Percentiles rank a stretch among this genome's conserved stretches.
These are phyloP conservation scores for Colossoma macropomum DNA, from an alignment of 2,113 vertebrate species.

Conservation along the genomic window DNA sequence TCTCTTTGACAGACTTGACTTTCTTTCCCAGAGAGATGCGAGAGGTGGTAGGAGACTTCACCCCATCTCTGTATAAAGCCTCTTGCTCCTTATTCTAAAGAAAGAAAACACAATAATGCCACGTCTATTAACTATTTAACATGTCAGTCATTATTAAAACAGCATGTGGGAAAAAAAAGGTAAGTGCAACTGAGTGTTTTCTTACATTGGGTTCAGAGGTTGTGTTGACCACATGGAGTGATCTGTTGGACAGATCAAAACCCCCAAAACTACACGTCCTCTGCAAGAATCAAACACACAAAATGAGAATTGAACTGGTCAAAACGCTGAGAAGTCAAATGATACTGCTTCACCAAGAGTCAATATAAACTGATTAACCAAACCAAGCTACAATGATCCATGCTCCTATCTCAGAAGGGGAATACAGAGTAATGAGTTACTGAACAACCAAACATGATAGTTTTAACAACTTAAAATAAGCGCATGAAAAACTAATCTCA, in stretches of 20 bases:
- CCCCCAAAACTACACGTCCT: constrained; percentile 98
- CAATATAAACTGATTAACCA: background rate
- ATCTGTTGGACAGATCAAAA: constrained; percentile 94
- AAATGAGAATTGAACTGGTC: background rate
- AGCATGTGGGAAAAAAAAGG: too few relatives aligned
- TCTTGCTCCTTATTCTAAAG: constrained; percentile 88
- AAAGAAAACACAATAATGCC: background rate
- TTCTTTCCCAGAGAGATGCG: constrained; percentile 97
- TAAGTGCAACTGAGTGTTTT: constrained; percentile 35
- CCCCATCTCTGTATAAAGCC: constrained; percentile 90
- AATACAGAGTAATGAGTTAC: constrained; percentile 12
- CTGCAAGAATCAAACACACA: constrained; percentile 72
- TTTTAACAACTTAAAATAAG: background rate
- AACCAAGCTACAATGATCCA: constrained; percentile 46
- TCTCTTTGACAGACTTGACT: constrained; percentile 98
- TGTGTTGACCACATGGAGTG: constrained; percentile 87
- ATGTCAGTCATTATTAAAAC: too few relatives aligned
- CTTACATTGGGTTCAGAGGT: constrained; percentile 85
- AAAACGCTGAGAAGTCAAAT: background rate
- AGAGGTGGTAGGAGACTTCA: constrained; percentile 92
- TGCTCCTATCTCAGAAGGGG: constrained; percentile 38
- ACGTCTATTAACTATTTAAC: too few relatives aligned
- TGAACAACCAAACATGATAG: background rate
- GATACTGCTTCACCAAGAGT: background rate
- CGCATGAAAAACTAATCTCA: background rate